Conservation (phyloP, 1,140 invertebrate genomes). For the Acromyrmex charruanus region DNA sequence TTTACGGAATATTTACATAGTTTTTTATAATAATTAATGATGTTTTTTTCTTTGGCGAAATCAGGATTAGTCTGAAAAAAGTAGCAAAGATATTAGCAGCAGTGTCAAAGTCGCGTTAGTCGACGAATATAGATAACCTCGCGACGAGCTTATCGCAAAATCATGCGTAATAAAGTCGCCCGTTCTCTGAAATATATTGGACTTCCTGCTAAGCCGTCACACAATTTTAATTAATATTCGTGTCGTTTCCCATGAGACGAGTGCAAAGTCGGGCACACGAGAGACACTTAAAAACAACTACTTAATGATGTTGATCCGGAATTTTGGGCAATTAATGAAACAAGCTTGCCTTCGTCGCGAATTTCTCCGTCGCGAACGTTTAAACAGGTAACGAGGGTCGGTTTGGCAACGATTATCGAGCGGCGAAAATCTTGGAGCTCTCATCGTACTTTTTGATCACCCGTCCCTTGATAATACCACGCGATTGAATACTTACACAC, state of each 20-base stretch:
- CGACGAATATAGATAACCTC: slow-evolving; percentile 35
- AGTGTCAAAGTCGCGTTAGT: slow-evolving; percentile 46
- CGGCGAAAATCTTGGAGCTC: slow-evolving; percentile 29
- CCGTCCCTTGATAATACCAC: neutral
- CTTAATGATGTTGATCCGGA: slow-evolving; percentile 49
- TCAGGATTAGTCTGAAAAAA: neutral
- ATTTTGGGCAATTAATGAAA: slow-evolving; percentile 57
- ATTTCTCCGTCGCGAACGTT: slow-evolving; percentile 6
- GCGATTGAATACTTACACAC: neutral
- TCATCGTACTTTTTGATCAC: neutral
- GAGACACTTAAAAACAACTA: slow-evolving; percentile 46
- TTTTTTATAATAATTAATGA: neutral
- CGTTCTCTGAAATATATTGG: slow-evolving; percentile 49
- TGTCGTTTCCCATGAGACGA: slow-evolving; percentile 29
- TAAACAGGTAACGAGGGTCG: slow-evolving; percentile 51
- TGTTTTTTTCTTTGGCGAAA: neutral
- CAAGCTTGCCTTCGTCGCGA: slow-evolving; percentile 2
- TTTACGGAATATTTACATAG: neutral
- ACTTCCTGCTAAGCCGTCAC: slow-evolving; percentile 44
- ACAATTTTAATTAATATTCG: slow-evolving; percentile 50
- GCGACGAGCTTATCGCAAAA: slow-evolving; percentile 45
- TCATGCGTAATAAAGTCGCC: slow-evolving; percentile 51
- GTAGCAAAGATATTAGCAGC: neutral
- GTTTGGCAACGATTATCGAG: slow-evolving; percentile 41
- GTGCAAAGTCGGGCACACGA: slow-evolving; percentile 30